phyloP scores from a whole-genome alignment of 2,888 invertebrate genomes.

The Drosophila emarginata region DNA sequence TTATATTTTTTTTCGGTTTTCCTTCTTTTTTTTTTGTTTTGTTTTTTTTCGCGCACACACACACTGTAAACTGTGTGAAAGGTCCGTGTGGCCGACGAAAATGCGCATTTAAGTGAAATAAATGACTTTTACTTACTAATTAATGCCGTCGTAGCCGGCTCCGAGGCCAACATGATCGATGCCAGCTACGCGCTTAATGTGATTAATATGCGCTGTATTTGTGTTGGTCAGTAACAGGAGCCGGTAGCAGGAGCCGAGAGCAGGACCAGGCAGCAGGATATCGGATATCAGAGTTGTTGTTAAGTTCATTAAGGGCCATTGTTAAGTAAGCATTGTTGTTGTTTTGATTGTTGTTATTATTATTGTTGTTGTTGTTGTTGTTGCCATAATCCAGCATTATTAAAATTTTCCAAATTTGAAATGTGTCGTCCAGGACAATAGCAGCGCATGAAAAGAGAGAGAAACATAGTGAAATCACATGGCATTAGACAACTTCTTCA shows the following conservation, averaged over 20 bases:
- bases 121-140: slow-evolving; percentile 88
- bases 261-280: slow-evolving; percentile 53
- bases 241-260: slow-evolving; percentile 25
- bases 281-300: slow-evolving; percentile 48
- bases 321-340: slow-evolving; percentile 22
- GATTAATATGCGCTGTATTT: slow-evolving; percentile 92
- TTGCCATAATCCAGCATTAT: slow-evolving; percentile 65
- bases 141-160: slow-evolving; percentile 94
- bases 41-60: background rate
- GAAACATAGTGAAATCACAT: slow-evolving; percentile 18
- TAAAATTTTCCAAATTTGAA: slow-evolving; percentile 71
- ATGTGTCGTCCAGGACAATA: slow-evolving; percentile 47
- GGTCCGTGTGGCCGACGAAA: slow-evolving; percentile 53
- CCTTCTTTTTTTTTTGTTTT: background rate
- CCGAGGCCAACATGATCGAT: slow-evolving; percentile 94
- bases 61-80: slow-evolving; percentile 19
- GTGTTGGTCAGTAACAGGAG: slow-evolving; percentile 24
- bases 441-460: slow-evolving; percentile 11
- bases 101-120: slow-evolving; percentile 78
- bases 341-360: slow-evolving; percentile 37
- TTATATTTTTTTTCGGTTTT: background rate
- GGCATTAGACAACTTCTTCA: slow-evolving; percentile 45
- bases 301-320: slow-evolving; percentile 49
- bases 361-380: slow-evolving; percentile 30
- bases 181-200: slow-evolving; percentile 92